Base-by-base conservation (phyloP, 53 echinoderm and acorn worm species). In the Paracentrotus lividus region DNA sequence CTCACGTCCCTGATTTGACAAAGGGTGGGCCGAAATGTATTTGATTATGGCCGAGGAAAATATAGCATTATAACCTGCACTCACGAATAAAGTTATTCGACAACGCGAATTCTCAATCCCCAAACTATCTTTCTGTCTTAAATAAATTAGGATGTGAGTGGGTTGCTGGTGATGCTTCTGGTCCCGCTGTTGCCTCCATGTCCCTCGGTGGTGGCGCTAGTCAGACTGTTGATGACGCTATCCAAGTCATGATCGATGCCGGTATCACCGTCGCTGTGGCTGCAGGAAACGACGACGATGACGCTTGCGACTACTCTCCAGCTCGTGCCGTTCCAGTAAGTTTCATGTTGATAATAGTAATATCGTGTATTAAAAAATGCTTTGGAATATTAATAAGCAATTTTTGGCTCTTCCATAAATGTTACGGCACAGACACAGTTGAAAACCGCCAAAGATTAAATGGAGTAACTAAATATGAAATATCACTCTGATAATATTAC, bases 141-240 rank as follows among this genome's bases (percentile, higher is more conserved):
- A n/a, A n/a, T n/a, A n/a, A n/a, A n/a, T n/a, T 58, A 96, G 96
- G 95, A 31, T 88, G 95, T 43, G 96, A 96, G 56, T 96, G 96
- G 96, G 92, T 96, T 64, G 61, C 95, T 14, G 93, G 40, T 1
- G 94, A 95, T 38, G 47, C 66, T 85, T 88, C 67, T 51, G 66
- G 42, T 23, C 96, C 96, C 23, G 94, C 96, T 45, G 93, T 96
- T 5, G 96, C 94, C 7, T 96, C 96, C 53, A 76, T 95, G 94
- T 96, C 96, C 9, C 51, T 96, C 52, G 96, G 96, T 85, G 96
- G 96, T 29, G 42, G 92, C 36, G 92, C 78, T 56, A 92, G 92
- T 77, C 5, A 42, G 16, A 86, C 93, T n/a, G 85, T 93, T 53
- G 93, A 93, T 86, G 93, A 59, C 76, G 93, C 93, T 34, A 66